Percentiles rank a stretch among this genome's conserved stretches.
Conservation (phyloP, 2,797 vertebrate genomes). For the Leuciscus waleckii region DNA sequence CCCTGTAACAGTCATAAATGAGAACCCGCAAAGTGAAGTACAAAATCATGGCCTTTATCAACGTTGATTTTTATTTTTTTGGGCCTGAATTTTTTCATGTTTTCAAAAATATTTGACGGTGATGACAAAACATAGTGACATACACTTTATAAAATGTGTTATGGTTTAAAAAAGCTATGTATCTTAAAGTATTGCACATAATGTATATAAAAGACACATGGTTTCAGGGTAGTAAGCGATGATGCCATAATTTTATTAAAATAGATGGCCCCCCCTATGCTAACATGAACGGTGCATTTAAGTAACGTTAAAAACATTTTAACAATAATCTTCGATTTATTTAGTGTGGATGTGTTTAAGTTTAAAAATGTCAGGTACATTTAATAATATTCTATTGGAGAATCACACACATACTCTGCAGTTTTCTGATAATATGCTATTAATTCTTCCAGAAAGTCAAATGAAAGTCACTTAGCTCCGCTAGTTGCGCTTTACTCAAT, state of each 20-base stretch:
- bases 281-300: neutral
- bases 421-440: no score
- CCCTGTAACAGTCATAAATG: no score
- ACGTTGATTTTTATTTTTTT: neutral
- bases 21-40: neutral
- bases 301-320: neutral
- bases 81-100: neutral
- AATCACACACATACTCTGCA: neutral
- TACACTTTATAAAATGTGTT: neutral
- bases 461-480: conserved; percentile 1
- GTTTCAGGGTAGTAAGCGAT: neutral
- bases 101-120: neutral
- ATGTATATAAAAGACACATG: neutral
- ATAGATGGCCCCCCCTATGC: neutral
- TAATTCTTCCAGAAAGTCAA: neutral
- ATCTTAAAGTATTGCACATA: neutral
- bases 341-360: no score
- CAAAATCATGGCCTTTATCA: neutral
- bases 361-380: neutral
- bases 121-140: neutral
- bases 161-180: neutral
- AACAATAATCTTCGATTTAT: neutral
- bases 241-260: neutral
- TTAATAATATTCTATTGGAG: neutral
- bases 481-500: neutral